Evolutionary conservation across 2,797 vertebrate genomes (phyloP).

Genomic region (Semaprochilodus insignis): DNA sequence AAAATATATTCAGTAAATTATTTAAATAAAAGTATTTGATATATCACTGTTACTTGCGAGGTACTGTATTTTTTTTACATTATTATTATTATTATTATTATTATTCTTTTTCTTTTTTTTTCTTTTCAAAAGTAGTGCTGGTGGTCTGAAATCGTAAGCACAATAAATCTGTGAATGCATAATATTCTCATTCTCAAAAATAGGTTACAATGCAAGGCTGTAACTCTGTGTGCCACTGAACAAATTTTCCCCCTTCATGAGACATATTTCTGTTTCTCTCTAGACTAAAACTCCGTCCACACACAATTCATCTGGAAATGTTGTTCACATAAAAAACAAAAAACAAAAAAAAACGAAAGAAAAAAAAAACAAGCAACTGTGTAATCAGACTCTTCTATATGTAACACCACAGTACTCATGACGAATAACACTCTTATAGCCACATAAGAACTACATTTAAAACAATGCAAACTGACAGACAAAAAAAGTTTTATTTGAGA

Average conservation of each 20-base stretch:
- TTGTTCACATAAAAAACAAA: constrained; percentile 82
- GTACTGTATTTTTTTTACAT: constrained; percentile 74
- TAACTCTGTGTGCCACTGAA: constrained; percentile 80
- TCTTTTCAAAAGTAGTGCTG: constrained; percentile 84
- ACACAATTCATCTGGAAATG: constrained; percentile 81
- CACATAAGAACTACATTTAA: constrained; percentile 85
- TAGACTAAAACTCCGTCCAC: constrained; percentile 74
- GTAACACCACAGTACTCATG: constrained; percentile 79
- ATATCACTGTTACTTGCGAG: constrained; percentile 83
- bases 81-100: background rate
- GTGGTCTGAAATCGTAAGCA: constrained; percentile 86
- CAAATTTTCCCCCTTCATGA: constrained; percentile 67
- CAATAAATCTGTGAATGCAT: constrained; percentile 87
- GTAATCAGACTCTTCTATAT: constrained; percentile 83
- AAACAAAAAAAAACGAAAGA: too few relatives aligned
- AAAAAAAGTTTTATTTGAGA: constrained; percentile 82
- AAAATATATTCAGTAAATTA: constrained; percentile 89
- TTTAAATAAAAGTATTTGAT: constrained; percentile 87
- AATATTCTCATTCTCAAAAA: constrained; percentile 84
- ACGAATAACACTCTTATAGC: constrained; percentile 82
- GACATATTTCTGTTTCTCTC: constrained; percentile 78
- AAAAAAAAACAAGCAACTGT: constrained; percentile 83
- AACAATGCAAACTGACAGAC: constrained; percentile 86
- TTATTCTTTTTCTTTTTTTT: constrained; percentile 6
- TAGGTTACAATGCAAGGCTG: constrained; percentile 86